A percentile compares a stretch with the other conserved stretches of the same genome.
Evolutionary conservation across 2,888 invertebrate genomes (phyloP).

Genomic region (Invenusta paracnida): DNA sequence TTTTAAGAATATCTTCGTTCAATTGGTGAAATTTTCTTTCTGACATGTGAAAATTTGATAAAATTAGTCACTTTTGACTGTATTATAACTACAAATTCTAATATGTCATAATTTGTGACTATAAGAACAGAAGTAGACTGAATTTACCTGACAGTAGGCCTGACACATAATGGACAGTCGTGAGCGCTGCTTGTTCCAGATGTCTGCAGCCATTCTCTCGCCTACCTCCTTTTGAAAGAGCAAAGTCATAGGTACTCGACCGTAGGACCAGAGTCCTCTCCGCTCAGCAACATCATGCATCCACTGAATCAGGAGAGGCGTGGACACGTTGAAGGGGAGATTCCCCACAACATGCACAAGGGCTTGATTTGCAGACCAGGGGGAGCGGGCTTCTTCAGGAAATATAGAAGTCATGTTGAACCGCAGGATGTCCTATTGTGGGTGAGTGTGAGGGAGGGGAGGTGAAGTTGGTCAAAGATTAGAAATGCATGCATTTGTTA

Average conservation of each 20-base stretch:
- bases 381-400: not conserved
- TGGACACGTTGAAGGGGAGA: constrained; percentile 90
- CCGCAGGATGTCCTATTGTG: constrained; percentile 48
- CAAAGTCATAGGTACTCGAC: constrained; percentile 78
- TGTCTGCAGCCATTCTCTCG: constrained; percentile 77
- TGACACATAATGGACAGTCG: constrained; percentile 83
- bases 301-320: constrained; percentile 84
- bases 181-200: constrained; percentile 70
- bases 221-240: constrained; percentile 98
- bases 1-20: too few species aligned
- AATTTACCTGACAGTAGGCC: constrained; percentile 72
- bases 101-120: too few species aligned
- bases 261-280: constrained; percentile 65
- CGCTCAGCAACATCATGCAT: constrained; percentile 73
- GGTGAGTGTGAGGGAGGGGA: constrained; percentile 42
- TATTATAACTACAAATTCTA: too few species aligned
- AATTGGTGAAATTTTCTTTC: not conserved
- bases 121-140: too few species aligned
- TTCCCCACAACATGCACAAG: constrained; percentile 69
- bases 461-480: constrained; percentile 47
- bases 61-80: not conserved
- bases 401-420: constrained; percentile 50
- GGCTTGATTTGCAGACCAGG: not conserved
- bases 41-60: not conserved
- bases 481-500: too few species aligned